A percentile compares a stretch with the other conserved stretches of the same genome.
These are phyloP conservation scores for Drosophila truncata DNA, from an alignment of 1,140 invertebrate genomes.

Conservation along the genomic window DNA sequence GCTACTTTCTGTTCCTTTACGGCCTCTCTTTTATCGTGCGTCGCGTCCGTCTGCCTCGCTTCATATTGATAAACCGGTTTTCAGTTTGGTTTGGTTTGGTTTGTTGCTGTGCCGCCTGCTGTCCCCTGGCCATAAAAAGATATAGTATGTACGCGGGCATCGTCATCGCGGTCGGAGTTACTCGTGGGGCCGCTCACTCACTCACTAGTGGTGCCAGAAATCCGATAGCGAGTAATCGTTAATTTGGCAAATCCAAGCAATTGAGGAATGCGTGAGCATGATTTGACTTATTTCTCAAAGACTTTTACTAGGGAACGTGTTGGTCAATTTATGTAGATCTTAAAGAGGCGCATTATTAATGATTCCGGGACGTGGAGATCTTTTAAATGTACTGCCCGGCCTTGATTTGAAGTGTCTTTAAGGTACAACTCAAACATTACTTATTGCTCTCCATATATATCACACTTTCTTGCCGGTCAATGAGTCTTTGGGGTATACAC, in stretches of 20 bases:
- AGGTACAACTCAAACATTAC: not conserved
- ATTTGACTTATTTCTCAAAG: not conserved
- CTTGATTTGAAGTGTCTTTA: not conserved
- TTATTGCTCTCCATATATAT: not conserved
- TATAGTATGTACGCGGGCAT: slow-evolving; percentile 46
- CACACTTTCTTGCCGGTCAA: not conserved
- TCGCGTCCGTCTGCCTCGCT: slow-evolving; percentile 45
- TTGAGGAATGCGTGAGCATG: slow-evolving; percentile 4
- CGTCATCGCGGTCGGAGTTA: slow-evolving; percentile 45
- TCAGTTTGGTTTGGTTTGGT: slow-evolving; percentile 57
- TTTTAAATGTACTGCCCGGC: too few species aligned
- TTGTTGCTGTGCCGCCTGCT: slow-evolving; percentile 47
- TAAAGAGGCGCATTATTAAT: not conserved
- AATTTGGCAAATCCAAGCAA: slow-evolving; percentile 18
- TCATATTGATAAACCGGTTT: slow-evolving; percentile 79
- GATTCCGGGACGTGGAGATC: too few species aligned
- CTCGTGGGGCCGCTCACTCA: slow-evolving; percentile 8
- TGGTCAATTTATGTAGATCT: not conserved
- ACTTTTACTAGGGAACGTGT: not conserved
- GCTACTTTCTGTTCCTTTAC: slow-evolving; percentile 26
- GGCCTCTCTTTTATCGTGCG: slow-evolving; percentile 67
- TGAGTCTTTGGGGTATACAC: not conserved
- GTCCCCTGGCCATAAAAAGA: slow-evolving; percentile 57
- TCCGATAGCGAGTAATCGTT: slow-evolving; percentile 14
- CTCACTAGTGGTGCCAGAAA: slow-evolving; percentile 28